Conservation (phyloP, 2,113 vertebrate genomes). For the Hystrix cristata region DNA sequence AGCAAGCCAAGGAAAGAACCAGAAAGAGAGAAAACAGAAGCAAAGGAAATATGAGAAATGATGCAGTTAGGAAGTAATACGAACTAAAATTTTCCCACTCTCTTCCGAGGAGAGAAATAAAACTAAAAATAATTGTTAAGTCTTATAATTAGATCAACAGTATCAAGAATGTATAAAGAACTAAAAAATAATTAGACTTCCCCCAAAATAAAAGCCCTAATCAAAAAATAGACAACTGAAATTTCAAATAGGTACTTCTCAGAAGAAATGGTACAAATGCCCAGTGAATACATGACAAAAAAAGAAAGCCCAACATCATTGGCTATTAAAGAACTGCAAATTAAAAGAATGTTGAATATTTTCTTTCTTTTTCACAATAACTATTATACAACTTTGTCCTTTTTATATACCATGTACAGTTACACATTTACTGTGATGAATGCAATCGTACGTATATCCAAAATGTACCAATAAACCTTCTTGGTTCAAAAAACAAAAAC, state of each 20-base stretch:
- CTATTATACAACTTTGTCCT: too few relatives aligned
- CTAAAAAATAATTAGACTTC: neutral
- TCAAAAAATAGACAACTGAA: neutral
- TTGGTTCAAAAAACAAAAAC: too few relatives aligned
- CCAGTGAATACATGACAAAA: neutral
- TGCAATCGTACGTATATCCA: too few relatives aligned
- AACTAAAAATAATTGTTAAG: neutral
- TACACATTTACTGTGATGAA: too few relatives aligned
- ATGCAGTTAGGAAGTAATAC: neutral
- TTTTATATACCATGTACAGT: too few relatives aligned
- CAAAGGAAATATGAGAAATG: neutral
- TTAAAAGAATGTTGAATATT: neutral
- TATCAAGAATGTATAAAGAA: neutral
- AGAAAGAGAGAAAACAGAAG: neutral
- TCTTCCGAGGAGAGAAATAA: neutral
- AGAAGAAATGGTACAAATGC: neutral
- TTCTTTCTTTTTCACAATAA: too few relatives aligned
- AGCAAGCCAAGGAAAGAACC: neutral
- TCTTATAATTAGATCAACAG: neutral
- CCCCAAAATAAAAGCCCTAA: neutral
- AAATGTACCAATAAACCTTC: too few relatives aligned
- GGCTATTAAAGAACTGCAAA: neutral
- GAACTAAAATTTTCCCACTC: neutral
- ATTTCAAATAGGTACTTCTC: neutral
- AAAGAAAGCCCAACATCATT: neutral